These are phyloP conservation scores for Spheniscus humboldti DNA, from an alignment of 2,797 vertebrate species.

Conservation along the genomic window DNA sequence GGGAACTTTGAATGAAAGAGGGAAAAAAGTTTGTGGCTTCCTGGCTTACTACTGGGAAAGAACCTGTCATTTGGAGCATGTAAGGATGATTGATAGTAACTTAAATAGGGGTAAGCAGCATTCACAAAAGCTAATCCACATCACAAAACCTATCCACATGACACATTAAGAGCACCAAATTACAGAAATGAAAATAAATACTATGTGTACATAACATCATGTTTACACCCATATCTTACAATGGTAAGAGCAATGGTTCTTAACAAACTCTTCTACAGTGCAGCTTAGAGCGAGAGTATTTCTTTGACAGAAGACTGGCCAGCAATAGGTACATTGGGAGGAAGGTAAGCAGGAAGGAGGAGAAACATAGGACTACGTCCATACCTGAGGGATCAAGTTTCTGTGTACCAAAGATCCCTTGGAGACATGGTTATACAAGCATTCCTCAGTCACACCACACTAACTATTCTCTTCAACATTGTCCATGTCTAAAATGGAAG, in stretches of 20 bases:
- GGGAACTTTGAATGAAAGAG: background rate
- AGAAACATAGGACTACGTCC: background rate
- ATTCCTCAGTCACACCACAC: background rate
- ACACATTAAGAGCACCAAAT: background rate
- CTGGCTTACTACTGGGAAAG: background rate
- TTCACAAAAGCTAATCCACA: background rate
- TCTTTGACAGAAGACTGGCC: background rate
- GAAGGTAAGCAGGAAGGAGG: background rate
- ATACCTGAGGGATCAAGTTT: background rate
- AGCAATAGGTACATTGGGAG: accelerated
- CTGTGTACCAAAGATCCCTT: background rate
- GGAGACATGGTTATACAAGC: background rate
- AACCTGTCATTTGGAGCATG: background rate
- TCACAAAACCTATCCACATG: background rate
- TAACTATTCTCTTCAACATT: background rate
- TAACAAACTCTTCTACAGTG: background rate
- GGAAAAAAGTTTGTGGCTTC: background rate
- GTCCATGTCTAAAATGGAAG: background rate
- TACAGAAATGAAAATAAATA: background rate
- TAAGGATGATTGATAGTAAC: background rate
- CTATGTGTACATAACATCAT: background rate
- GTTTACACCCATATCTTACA: background rate
- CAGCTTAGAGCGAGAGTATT: background rate
- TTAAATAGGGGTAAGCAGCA: background rate
- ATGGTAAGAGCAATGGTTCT: background rate